Conservation (phyloP, 2,113 vertebrate genomes). For the Hemicordylus capensis region DNA sequence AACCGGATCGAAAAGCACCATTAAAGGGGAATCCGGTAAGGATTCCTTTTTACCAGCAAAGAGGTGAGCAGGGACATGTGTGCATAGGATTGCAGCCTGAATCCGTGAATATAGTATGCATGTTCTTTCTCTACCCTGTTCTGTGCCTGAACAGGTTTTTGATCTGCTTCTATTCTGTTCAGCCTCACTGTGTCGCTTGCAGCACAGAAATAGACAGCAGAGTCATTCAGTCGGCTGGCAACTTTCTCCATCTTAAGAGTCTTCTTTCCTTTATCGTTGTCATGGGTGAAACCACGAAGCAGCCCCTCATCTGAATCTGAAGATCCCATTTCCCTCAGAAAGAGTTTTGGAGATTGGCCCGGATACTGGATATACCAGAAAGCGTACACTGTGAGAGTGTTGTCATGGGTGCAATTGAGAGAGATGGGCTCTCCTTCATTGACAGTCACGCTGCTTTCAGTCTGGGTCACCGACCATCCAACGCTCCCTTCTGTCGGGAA, state of each 20-base stretch:
- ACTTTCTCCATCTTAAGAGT: constrained; percentile 22
- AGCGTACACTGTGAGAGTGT: neutral
- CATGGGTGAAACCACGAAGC: neutral
- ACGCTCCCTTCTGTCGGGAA: neutral
- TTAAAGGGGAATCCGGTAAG: too few species aligned
- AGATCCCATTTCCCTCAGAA: neutral
- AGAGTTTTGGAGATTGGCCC: neutral
- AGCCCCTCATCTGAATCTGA: neutral
- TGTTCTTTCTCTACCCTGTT: neutral
- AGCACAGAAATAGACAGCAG: constrained; percentile 45
- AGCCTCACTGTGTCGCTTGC: constrained; percentile 17
- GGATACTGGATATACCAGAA: constrained; percentile 32
- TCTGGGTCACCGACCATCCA: constrained; percentile 41
- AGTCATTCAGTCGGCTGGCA: neutral
- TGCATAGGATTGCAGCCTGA: too few species aligned
- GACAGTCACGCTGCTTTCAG: neutral
- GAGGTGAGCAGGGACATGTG: too few species aligned
- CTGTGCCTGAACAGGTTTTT: constrained; percentile 11
- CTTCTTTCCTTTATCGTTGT: neutral
- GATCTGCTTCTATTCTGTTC: neutral
- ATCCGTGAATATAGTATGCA: neutral
- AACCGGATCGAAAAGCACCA: too few species aligned
- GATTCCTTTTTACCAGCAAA: too few species aligned
- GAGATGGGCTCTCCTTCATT: neutral
- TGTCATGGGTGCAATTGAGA: constrained; percentile 20